These are phyloP conservation scores for Dorcus hopei DNA, from an alignment of 2,888 invertebrate genomes.

Conservation along the genomic window DNA sequence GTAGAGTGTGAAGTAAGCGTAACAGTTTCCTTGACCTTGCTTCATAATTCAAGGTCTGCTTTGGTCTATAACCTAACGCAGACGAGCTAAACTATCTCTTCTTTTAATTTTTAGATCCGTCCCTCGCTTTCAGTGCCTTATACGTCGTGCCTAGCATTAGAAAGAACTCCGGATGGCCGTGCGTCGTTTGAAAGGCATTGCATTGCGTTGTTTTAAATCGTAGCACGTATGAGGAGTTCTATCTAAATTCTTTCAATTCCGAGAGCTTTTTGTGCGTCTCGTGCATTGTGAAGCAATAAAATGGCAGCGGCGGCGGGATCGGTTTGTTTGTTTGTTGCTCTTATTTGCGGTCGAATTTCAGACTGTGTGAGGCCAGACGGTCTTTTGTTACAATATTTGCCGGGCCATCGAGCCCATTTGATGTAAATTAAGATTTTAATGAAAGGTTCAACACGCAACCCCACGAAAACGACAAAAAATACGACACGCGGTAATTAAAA, in stretches of 20 bases:
- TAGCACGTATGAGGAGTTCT: background rate
- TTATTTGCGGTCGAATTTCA: constrained; percentile 26
- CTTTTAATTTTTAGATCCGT: no score
- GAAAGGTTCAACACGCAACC: background rate
- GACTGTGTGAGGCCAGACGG: constrained; percentile 29
- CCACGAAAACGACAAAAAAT: background rate
- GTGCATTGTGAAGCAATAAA: constrained; percentile 11
- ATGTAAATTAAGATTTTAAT: constrained; percentile 2
- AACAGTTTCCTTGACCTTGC: constrained; percentile 32
- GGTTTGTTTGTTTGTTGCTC: constrained; percentile 20
- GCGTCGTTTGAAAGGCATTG: background rate
- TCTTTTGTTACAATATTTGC: constrained; percentile 32
- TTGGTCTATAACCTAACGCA: background rate
- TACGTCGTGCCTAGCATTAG: no score
- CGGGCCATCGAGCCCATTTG: constrained; percentile 23
- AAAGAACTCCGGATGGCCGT: no score
- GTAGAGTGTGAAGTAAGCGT: constrained; percentile 21
- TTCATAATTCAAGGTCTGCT: constrained; percentile 8
- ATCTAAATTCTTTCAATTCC: background rate
- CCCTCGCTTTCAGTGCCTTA: no score
- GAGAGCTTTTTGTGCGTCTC: background rate
- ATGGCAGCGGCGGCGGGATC: constrained; percentile 22
- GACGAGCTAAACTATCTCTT: background rate
- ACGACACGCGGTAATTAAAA: background rate
- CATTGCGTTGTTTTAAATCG: background rate